phyloP scores from a whole-genome alignment of 2,113 vertebrate genomes.

The Gymnobelideus leadbeateri region DNA sequence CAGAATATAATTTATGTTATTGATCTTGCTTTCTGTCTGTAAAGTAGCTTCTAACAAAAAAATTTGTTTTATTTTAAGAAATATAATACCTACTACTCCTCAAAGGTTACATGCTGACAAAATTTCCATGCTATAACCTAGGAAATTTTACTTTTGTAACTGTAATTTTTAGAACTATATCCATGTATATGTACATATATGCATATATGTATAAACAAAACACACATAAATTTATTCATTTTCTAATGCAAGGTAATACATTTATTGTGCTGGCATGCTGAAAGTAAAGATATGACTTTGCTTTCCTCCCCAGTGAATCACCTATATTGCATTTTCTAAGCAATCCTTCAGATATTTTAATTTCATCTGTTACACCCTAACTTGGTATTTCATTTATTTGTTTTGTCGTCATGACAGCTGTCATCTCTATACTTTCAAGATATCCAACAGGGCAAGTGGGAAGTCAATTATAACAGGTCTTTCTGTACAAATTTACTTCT shows the following conservation, averaged over 20 bases:
- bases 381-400: constrained; percentile 36
- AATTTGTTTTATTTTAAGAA: not conserved
- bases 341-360: constrained; percentile 9
- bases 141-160: not conserved
- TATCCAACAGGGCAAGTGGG: constrained; percentile 25
- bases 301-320: not conserved
- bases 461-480: not conserved
- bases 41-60: not conserved
- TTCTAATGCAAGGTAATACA: not conserved
- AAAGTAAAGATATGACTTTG: not conserved
- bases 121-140: not conserved
- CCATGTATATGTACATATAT: not conserved
- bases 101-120: not conserved
- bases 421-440: constrained; percentile 40
- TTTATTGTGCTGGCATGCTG: not conserved
- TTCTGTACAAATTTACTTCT: constrained; percentile 4
- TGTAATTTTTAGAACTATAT: not conserved
- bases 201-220: not conserved
- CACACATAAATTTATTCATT: not conserved
- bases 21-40: not conserved
- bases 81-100: not conserved
- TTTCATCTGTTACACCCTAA: constrained; percentile 3
- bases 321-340: not conserved
- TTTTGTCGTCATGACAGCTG: not conserved
- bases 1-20: not conserved